Evolutionary conservation across 2,797 vertebrate genomes (phyloP).

Genomic region (Propithecus perrieri): DNA sequence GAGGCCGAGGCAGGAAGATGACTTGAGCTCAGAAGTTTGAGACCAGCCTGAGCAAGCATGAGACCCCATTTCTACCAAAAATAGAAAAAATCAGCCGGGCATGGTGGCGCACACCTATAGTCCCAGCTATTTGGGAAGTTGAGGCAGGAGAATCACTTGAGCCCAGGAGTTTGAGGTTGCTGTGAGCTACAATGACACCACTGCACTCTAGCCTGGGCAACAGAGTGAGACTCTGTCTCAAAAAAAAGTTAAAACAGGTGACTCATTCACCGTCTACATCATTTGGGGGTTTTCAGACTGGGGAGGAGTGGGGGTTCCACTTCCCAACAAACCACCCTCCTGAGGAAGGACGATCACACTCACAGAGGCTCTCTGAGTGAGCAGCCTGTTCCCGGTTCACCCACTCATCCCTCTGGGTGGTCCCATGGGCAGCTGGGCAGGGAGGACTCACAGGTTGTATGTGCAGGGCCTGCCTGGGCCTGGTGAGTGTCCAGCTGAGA

Average conservation of each 20-base stretch:
- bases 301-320: not conserved
- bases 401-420: not conserved
- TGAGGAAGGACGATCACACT: not conserved
- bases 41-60: too few relatives aligned
- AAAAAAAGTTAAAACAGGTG: not conserved
- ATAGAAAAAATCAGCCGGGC: too few relatives aligned
- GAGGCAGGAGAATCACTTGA: too few relatives aligned
- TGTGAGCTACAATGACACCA: too few relatives aligned
- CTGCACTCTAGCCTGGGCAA: too few relatives aligned
- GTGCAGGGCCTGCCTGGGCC: not conserved
- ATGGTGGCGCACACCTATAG: too few relatives aligned
- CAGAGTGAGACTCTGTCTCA: too few relatives aligned
- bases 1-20: too few relatives aligned
- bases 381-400: not conserved
- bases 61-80: too few relatives aligned
- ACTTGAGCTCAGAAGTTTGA: too few relatives aligned
- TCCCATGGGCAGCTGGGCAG: not conserved
- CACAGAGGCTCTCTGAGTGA: not conserved
- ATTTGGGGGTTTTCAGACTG: not conserved
- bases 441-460: not conserved
- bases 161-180: too few relatives aligned
- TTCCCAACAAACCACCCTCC: not conserved
- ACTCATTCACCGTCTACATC: not conserved
- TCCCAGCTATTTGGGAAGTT: too few relatives aligned
- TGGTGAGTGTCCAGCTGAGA: not conserved